Conservation (phyloP, 2,888 invertebrate species). For the Aporophyla lueneburgensis region DNA sequence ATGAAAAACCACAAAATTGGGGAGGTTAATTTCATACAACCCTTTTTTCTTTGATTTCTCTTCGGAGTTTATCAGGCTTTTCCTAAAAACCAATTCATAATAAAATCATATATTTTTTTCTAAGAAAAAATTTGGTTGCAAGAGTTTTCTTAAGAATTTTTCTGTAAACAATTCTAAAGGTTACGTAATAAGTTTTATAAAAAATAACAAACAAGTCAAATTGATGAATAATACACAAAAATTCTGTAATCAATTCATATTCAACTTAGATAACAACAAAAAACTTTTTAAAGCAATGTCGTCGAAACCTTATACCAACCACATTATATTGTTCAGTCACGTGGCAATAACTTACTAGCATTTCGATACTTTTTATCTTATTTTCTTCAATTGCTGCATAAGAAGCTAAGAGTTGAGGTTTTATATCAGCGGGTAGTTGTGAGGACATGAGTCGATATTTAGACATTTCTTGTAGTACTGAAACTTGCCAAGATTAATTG, state of each 20-base stretch:
- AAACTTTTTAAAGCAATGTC: neutral
- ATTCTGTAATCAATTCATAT: slow-evolving; percentile 4
- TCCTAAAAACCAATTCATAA: neutral
- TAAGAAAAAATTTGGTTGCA: neutral
- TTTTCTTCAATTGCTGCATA: slow-evolving; percentile 5
- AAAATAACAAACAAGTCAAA: neutral
- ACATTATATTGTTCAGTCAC: neutral
- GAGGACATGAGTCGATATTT: neutral
- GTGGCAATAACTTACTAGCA: neutral
- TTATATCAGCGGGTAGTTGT: neutral
- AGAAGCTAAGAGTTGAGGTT: neutral
- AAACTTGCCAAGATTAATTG: slow-evolving; percentile 18
- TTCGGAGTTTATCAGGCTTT: neutral
- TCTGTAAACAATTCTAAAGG: neutral
- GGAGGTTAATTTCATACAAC: neutral
- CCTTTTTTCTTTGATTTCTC: neutral
- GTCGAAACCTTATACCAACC: neutral
- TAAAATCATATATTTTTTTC: neutral
- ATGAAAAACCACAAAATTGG: neutral
- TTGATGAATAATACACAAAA: neutral
- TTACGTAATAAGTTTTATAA: neutral
- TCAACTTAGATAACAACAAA: too few relatives aligned
- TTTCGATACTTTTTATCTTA: slow-evolving; percentile 26
- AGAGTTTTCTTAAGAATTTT: neutral
- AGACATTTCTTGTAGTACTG: neutral